Evolutionary conservation across 2,888 invertebrate genomes (phyloP).

Genomic region (Clunio marinus): DNA sequence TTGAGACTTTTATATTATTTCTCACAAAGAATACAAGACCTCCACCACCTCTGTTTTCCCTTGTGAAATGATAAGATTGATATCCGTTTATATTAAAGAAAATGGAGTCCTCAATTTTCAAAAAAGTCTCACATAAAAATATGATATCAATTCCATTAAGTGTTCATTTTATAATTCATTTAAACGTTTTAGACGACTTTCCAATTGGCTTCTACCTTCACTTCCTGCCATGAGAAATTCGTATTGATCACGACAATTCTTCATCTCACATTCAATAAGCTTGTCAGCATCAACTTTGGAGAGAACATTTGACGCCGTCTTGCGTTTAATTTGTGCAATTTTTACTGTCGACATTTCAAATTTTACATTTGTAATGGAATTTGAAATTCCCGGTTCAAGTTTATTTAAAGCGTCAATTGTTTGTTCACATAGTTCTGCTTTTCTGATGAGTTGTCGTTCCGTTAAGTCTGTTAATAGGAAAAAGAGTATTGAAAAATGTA

Average conservation of each 20-base stretch:
- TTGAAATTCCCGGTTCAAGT: constrained; percentile 57
- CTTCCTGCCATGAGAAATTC: neutral
- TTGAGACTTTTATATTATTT: no score
- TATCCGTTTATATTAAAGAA: no score
- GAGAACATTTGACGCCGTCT: neutral
- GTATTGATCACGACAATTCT: neutral
- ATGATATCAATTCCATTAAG: neutral
- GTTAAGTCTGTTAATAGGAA: constrained; percentile 53
- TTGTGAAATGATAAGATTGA: no score
- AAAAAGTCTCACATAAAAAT: neutral
- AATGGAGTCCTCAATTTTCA: no score
- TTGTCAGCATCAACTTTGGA: neutral
- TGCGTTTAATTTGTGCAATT: neutral
- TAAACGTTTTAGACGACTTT: neutral
- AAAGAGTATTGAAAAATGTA: constrained; percentile 42
- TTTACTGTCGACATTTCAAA: neutral
- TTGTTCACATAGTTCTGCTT: constrained; percentile 63
- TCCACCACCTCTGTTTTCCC: no score
- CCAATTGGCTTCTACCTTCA: neutral
- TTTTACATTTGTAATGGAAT: neutral
- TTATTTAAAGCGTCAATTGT: constrained; percentile 61
- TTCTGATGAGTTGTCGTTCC: constrained; percentile 56
- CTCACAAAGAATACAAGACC: no score
- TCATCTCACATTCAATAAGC: neutral
- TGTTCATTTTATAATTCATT: neutral